These are phyloP conservation scores for Pluvianellus socialis DNA, from an alignment of 2,113 vertebrate genomes.

Conservation along the genomic window DNA sequence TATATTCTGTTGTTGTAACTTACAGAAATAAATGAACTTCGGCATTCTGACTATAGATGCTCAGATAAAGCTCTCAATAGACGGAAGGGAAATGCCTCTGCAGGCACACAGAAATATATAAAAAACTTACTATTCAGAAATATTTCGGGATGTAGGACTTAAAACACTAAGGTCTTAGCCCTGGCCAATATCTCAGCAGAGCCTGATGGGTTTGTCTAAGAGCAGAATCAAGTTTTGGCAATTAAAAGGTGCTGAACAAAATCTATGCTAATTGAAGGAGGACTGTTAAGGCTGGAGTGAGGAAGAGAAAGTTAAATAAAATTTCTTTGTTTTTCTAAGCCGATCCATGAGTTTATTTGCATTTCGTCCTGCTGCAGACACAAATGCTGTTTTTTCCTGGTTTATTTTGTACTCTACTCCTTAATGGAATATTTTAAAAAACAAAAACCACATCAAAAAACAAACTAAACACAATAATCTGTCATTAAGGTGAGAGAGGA, in stretches of 20 bases:
- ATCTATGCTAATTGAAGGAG: not conserved
- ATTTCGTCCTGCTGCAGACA: not conserved
- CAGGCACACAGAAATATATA: not conserved
- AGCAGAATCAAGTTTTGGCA: not conserved
- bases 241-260: not conserved
- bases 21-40: not conserved
- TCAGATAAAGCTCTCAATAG: not conserved
- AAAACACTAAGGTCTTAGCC: not conserved
- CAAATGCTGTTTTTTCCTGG: not conserved
- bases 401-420: not conserved
- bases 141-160: not conserved
- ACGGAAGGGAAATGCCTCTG: not conserved
- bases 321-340: not conserved
- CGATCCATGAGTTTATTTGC: not conserved
- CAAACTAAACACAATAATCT: not conserved
- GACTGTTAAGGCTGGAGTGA: not conserved
- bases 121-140: not conserved
- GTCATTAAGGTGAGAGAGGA: not conserved
- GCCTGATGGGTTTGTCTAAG: not conserved
- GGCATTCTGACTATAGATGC: not conserved
- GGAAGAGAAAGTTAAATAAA: not conserved
- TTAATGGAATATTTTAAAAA: not conserved
- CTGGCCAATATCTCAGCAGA: not conserved
- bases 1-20: not conserved
- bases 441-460: rapidly evolving